Conservation (phyloP, 30 jellyfish, hydroid and myxozoan genomes). For the Turritopsis dohrnii region DNA sequence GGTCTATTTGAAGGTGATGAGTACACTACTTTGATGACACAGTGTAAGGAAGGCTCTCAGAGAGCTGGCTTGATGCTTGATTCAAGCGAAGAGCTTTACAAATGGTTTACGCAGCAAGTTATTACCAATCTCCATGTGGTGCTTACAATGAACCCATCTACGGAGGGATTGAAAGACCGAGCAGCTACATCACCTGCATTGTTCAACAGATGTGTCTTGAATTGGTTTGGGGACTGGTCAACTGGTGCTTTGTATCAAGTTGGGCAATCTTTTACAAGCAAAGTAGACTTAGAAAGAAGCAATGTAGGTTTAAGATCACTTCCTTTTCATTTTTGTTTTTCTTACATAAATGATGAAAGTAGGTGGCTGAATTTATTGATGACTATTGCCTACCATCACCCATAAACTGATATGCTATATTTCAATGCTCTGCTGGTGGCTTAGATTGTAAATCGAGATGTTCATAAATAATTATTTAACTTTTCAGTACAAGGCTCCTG, state of each 20-base stretch:
- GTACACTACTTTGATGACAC: conserved; percentile 93
- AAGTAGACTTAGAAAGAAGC: conserved; percentile 91
- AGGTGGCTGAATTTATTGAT: conserved; percentile 29
- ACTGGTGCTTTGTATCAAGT: conserved; percentile 98
- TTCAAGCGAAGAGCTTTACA: conserved; percentile 95
- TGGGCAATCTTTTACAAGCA: conserved; percentile 94
- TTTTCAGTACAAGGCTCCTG: conserved; percentile 92
- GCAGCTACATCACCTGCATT: conserved; percentile 98
- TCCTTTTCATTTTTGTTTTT: not conserved
- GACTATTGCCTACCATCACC: conserved; percentile 28
- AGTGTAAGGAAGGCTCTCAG: conserved; percentile 97
- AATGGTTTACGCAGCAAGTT: conserved; percentile 98
- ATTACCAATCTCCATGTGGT: conserved; percentile 90
- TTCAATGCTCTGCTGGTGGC: not conserved
- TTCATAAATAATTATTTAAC: not conserved
- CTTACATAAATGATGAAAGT: conserved; percentile 19
- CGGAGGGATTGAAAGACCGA: conserved; percentile 92
- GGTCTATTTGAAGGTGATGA: conserved; percentile 99
- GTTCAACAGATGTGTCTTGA: conserved; percentile 95
- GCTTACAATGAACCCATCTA: conserved; percentile 93
- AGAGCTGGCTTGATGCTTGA: conserved; percentile 97
- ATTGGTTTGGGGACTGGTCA: conserved; percentile 99
- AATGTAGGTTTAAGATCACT: conserved; percentile 54
- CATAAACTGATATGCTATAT: not conserved
- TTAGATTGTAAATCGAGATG: not conserved